phyloP scores from a whole-genome alignment of 2,888 invertebrate species.

The Brachynemurus nebulosus region DNA sequence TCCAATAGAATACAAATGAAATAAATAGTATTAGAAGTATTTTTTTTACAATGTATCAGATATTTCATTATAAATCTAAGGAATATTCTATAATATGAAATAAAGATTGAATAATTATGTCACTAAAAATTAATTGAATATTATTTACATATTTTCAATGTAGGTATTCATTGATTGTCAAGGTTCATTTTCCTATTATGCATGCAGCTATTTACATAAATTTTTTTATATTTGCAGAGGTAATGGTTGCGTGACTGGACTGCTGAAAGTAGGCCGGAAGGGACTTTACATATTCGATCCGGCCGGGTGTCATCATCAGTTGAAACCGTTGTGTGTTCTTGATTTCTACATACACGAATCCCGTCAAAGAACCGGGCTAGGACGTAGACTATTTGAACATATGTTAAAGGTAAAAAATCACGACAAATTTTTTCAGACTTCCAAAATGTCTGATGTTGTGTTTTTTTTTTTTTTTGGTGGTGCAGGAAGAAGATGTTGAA shows the following conservation, averaged over 20 bases:
- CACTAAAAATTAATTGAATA: no score
- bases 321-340: constrained; percentile 73
- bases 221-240: constrained; percentile 56
- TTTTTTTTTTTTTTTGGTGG: constrained; percentile 14
- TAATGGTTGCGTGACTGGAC: constrained; percentile 55
- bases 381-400: constrained; percentile 69
- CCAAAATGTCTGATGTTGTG: not conserved
- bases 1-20: no score
- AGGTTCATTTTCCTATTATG: no score
- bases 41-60: no score
- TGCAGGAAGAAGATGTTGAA: constrained; percentile 50
- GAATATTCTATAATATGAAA: no score
- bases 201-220: no score
- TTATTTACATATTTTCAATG: no score
- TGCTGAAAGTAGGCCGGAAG: constrained; percentile 83
- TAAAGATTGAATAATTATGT: no score
- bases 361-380: constrained; percentile 73
- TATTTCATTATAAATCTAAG: no score
- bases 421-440: not conserved
- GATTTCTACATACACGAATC: constrained; percentile 86
- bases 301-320: constrained; percentile 54
- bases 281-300: constrained; percentile 75
- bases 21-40: no score
- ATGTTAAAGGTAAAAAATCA: constrained; percentile 62
- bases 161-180: no score